phyloP scores from a whole-genome alignment of 92 coral and sea anemone species.

The Porites evermanni region DNA sequence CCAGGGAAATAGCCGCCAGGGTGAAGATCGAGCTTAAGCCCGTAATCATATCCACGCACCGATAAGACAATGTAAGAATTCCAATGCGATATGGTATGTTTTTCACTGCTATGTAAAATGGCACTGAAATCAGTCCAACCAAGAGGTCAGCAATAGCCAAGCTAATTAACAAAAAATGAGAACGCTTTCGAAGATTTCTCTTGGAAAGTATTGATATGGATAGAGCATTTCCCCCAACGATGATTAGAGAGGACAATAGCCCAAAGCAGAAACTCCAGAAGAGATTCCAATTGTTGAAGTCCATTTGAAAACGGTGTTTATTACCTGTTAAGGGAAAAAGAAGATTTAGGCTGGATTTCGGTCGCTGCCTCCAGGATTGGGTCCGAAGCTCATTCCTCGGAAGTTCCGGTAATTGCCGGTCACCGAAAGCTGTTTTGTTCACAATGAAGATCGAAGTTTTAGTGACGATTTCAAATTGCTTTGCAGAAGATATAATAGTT shows the following conservation, averaged over 20 bases:
- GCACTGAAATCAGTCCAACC: constrained; percentile 60
- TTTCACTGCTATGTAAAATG: constrained; percentile 27
- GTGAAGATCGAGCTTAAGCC: constrained; percentile 64
- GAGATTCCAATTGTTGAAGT: constrained; percentile 25
- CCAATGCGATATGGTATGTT: constrained; percentile 8
- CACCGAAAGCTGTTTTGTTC: no score
- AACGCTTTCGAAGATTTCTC: no score
- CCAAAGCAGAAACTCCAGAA: constrained; percentile 59
- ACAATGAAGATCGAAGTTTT: no score
- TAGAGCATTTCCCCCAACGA: no score
- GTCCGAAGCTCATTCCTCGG: no score
- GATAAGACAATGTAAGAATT: not conserved
- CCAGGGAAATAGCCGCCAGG: constrained; percentile 58
- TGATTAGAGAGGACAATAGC: not conserved
- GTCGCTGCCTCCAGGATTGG: no score
- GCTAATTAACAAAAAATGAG: not conserved
- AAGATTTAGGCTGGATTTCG: no score
- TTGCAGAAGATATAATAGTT: no score
- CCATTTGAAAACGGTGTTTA: not conserved
- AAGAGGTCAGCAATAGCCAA: constrained; percentile 69
- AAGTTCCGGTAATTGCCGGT: no score
- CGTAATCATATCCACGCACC: constrained; percentile 51
- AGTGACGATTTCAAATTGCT: no score
- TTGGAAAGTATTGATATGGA: no score
- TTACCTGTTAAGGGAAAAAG: no score